Percentiles rank a stretch among this genome's conserved stretches.
phyloP scores from a whole-genome alignment of 1,140 invertebrate genomes.

The Cyphomyrmex costatus region DNA sequence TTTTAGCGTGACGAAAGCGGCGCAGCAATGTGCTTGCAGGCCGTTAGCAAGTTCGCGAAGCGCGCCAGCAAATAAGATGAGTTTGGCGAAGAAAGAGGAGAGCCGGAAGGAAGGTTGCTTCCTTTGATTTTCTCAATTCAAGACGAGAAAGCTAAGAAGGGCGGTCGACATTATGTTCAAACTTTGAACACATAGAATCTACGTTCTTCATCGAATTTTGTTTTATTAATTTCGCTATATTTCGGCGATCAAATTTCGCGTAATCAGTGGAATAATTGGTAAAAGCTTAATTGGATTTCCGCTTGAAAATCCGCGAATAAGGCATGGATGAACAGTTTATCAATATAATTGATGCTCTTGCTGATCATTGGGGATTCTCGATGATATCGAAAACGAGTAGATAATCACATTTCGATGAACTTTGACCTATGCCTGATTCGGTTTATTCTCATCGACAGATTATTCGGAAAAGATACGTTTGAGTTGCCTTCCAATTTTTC shows the following conservation, averaged over 20 bases:
- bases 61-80: constrained; percentile 16
- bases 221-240: constrained; percentile 18
- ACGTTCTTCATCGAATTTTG: neutral
- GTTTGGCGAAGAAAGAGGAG: constrained; percentile 4
- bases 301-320: constrained; percentile 22
- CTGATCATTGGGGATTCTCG: constrained; percentile 17
- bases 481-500: neutral
- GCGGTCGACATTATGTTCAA: neutral
- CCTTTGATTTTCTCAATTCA: neutral
- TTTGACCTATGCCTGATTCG: constrained; percentile 10
- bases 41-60: constrained; percentile 32
- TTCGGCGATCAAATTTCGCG: neutral
- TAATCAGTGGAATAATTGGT: constrained; percentile 34
- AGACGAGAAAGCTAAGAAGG: neutral
- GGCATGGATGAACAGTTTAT: constrained; percentile 33
- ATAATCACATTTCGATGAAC: constrained; percentile 43
- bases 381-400: constrained; percentile 31
- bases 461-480: neutral
- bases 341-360: constrained; percentile 35
- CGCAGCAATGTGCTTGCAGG: constrained; percentile 18
- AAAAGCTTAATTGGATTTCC: constrained; percentile 38
- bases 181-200: neutral
- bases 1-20: constrained; percentile 26
- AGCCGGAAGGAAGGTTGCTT: neutral
- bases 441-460: neutral